Evolutionary conservation across 2,888 invertebrate genomes (phyloP), one percentile per base, ranked within the genome.

Genomic region (Thereva unica): DNA sequence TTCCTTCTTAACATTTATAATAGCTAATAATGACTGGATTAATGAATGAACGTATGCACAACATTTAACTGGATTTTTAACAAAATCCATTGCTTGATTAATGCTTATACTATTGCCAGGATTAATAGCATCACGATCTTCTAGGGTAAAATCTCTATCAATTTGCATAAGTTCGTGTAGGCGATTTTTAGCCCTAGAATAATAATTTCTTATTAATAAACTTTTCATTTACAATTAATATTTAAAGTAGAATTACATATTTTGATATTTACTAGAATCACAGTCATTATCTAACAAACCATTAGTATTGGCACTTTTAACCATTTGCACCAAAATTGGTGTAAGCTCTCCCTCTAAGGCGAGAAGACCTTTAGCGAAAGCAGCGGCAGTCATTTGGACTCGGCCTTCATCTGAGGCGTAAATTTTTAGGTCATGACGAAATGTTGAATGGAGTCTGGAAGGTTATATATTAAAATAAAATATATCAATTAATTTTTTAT

Each of bases 341-440:
- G 99, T 97, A 45, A 99, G 84, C 81, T 99, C 98, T 0, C 99
- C 99, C 80, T 99, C 99, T 59, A 99, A 79, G 0, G 99, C 99
- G 6, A 99, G 83, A 40, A 99, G 83, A 0, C 99, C 99, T 83
- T 98, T 99, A 3, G 99, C 97, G 82, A 99, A 99, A 1, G 99
- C 99, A 0, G 99, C 99, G 0, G 99, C 99, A 0, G 99, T 99
- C 97, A 99, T 99, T 82, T 99, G 99, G 2, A 99, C 99, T 66
- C 99, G 85, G 3, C 99, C 99, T 80, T 99, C 99, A 80, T 99
- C 99, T 0, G 97, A 97, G 0, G 99, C 98, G 82, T 99, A 99
- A 74, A 99, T 99, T 84, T 99, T 99, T 68, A 99, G 85, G 81
- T 99, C 99, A 80, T 99, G 98, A 0, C 99, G 90, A 83, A 96